phyloP scores from a whole-genome alignment of 2,888 invertebrate genomes.

The Cataglyphis altisquamis region DNA sequence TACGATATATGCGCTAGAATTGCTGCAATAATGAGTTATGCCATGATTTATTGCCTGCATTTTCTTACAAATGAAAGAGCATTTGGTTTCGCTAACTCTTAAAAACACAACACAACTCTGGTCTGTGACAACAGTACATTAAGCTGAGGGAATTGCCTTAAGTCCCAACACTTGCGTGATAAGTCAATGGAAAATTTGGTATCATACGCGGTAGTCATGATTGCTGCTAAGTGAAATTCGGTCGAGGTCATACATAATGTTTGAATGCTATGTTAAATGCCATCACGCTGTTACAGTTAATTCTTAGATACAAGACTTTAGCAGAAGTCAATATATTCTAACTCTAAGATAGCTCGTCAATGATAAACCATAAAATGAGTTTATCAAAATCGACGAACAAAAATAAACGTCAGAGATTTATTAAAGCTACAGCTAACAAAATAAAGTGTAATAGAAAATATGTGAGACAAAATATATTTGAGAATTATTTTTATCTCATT shows the following conservation, averaged over 20 bases:
- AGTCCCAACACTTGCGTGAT: conserved; percentile 49
- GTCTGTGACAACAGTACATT: conserved; percentile 1
- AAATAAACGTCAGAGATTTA: not conserved
- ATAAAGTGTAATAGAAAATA: not conserved
- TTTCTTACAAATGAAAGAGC: conserved; percentile 1
- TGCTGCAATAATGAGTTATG: not conserved
- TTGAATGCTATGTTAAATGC: not conserved
- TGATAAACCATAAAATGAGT: not conserved
- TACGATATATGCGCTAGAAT: not conserved
- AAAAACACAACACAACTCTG: not conserved
- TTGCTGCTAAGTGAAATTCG: not conserved
- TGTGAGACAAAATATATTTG: not conserved
- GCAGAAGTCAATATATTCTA: not conserved
- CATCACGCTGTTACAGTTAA: not conserved
- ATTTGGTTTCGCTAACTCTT: conserved; percentile 13
- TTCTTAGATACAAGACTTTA: not conserved
- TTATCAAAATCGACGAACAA: not conserved
- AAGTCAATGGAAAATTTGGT: conserved; percentile 62
- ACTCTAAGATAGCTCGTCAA: not conserved
- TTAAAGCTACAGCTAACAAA: not conserved
- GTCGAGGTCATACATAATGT: not conserved
- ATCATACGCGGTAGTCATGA: not conserved
- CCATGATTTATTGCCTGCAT: conserved; percentile 23
- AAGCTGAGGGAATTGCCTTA: conserved; percentile 1
- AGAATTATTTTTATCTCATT: not conserved